Base-by-base conservation (phyloP, 2,797 vertebrate species). In the Sebastes taczanowskii region DNA sequence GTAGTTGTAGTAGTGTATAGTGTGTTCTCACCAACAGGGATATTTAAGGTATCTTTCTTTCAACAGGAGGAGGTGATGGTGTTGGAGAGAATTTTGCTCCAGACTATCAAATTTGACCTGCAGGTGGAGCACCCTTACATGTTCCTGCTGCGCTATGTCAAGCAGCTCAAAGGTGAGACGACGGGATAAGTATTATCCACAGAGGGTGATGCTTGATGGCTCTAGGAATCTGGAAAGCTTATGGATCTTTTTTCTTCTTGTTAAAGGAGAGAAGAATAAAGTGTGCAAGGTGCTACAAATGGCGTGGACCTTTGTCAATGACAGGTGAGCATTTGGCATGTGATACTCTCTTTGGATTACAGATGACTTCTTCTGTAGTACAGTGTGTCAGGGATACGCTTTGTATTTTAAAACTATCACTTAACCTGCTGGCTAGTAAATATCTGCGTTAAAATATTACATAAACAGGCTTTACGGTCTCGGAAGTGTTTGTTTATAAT, bases 271-370 rank as follows among this genome's bases (percentile, higher is more conserved):
- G 84, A 99, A 99, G 93, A 99, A 97, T 87, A 99, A 99, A 96
- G 98, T 99, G 74, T 98, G 99, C 88, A 98, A 98, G 87, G 93
- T 98, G 69, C 96, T 98, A 68, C 97, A 98, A 81, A 98, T 98
- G 97, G 98, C 98, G 0, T 99, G 98, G 98, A 99, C 98, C 0
- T 99, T 99, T 93, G 97, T 99, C 77, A 99, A 99, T 76, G 98
- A 99, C 96, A 99, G 98, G 97, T 98, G 90, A 93, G 90, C 20
- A 8, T 2, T 9, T 60, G 2, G 14, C 20, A 11, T 3, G 10
- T 4, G 3, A 58, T 42, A 46, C 23, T 22, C 8, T 20, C 2
- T 23, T 55, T 2, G 4, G 59, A 5, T 56, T 25, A 46, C 52
- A 63, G 9, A 49, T 8, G 46, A 49, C 46, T 20, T 49, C 16